A percentile compares a stretch with the other conserved stretches of the same genome.
phyloP scores from a whole-genome alignment of 2,113 vertebrate species.

The Toxotes chatareus region DNA sequence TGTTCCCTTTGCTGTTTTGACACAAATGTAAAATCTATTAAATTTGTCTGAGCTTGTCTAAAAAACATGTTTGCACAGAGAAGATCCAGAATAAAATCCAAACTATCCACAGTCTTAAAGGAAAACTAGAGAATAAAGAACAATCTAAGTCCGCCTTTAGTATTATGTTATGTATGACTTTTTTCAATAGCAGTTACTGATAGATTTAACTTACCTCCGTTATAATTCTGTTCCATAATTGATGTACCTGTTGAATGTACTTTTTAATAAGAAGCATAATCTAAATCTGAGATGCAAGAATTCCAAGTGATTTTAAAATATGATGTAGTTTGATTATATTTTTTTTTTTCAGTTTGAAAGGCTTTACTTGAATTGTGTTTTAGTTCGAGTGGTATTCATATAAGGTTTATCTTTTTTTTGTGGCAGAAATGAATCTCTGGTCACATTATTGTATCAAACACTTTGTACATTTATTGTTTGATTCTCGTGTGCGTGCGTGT shows the following conservation, averaged over 20 bases:
- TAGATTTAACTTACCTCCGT: constrained; percentile 61
- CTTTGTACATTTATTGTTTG: constrained; percentile 34
- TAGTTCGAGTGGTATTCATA: constrained; percentile 46
- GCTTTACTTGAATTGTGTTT: constrained; percentile 72
- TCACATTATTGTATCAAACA: constrained; percentile 41
- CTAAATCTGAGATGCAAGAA: constrained; percentile 70
- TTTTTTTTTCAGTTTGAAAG: constrained; percentile 47
- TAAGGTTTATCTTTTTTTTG: constrained; percentile 21
- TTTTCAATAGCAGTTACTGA: constrained; percentile 27
- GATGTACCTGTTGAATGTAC: constrained; percentile 81
- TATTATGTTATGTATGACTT: background rate
- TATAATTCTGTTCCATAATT: constrained; percentile 59
- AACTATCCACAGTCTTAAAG: background rate
- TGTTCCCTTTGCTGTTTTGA: background rate
- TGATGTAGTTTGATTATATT: constrained; percentile 24
- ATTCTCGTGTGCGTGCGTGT: constrained; percentile 4
- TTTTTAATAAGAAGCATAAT: constrained; percentile 71
- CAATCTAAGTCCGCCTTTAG: constrained; percentile 26
- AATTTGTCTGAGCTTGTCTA: background rate
- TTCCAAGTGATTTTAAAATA: constrained; percentile 67
- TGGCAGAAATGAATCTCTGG: constrained; percentile 19
- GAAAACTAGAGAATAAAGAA: constrained; percentile 4
- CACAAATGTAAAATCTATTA: background rate
- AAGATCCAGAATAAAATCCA: background rate
- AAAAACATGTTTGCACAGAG: background rate